phyloP scores from a whole-genome alignment of 2,797 vertebrate species.

The Selene dorsalis region DNA sequence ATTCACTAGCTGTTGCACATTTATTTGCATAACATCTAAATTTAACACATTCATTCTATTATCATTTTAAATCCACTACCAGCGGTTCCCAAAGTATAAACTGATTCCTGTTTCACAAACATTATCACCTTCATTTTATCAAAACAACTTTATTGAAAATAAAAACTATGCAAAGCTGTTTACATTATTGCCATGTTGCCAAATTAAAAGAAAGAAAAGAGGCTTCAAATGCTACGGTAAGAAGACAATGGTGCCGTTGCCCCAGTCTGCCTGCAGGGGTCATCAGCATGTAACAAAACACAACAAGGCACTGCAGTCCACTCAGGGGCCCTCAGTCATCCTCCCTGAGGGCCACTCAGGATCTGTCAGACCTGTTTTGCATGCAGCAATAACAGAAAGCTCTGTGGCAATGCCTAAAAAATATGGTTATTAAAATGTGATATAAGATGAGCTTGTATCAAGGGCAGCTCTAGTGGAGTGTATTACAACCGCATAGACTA shows the following conservation, averaged over 20 bases:
- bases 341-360: background rate
- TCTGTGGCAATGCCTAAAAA: background rate
- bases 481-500: background rate
- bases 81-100: background rate
- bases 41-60: slow-evolving; percentile 4
- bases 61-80: background rate
- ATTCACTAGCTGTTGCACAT: background rate
- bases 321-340: background rate
- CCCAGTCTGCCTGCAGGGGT: slow-evolving; percentile 54
- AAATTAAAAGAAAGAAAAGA: background rate
- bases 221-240: background rate
- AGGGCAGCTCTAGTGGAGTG: background rate
- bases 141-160: background rate
- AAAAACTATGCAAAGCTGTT: background rate
- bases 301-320: background rate
- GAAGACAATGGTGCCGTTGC: background rate
- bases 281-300: slow-evolving; percentile 48
- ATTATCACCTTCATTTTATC: rapidly evolving
- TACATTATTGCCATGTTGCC: background rate
- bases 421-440: background rate
- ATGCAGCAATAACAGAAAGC: background rate
- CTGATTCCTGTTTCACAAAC: background rate
- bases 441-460: background rate
- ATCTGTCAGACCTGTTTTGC: background rate
- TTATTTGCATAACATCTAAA: background rate